Percentiles rank a stretch among this genome's conserved stretches.
phyloP scores from a whole-genome alignment of 1,140 invertebrate species.

The Scaptomyza pallida region DNA sequence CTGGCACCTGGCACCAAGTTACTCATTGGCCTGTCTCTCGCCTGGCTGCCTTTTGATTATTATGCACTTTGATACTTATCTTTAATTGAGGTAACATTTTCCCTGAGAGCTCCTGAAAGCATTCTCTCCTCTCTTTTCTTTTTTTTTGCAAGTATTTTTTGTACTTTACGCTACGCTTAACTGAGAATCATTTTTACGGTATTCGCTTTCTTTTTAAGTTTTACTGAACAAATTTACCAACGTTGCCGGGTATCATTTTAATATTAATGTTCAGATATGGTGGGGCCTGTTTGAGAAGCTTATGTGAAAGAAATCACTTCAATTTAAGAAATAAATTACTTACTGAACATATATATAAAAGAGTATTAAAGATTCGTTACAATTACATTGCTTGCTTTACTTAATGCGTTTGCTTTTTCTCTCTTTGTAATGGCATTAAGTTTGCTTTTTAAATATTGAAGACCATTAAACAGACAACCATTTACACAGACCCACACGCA shows the following conservation, averaged over 20 bases:
- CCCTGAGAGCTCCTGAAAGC: constrained; percentile 35
- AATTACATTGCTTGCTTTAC: constrained; percentile 21
- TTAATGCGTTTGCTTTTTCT: constrained; percentile 46
- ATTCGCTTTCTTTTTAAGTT: constrained; percentile 2
- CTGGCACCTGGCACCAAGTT: constrained; percentile 27
- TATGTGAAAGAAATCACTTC: neutral
- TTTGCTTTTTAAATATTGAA: constrained; percentile 75
- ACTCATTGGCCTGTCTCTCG: constrained; percentile 69
- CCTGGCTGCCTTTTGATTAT: constrained; percentile 77
- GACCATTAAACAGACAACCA: constrained; percentile 61
- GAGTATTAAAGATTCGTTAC: constrained; percentile 18
- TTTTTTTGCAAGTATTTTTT: constrained; percentile 4
- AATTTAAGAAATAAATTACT: neutral
- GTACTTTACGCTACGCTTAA: constrained; percentile 43
- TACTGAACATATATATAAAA: neutral
- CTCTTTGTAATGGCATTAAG: constrained; percentile 44
- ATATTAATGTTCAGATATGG: neutral
- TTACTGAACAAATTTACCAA: constrained; percentile 17
- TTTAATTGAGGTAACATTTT: constrained; percentile 79
- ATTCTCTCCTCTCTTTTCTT: too few species aligned
- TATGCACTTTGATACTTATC: constrained; percentile 82
- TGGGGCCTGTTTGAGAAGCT: neutral
- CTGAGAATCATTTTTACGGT: constrained; percentile 23
- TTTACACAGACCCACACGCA: constrained; percentile 14
- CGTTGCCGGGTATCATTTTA: constrained; percentile 6